Percentiles rank a stretch among this genome's conserved stretches.
Evolutionary conservation across 2,888 invertebrate genomes (phyloP).

Genomic region (Spicauda simplicius): DNA sequence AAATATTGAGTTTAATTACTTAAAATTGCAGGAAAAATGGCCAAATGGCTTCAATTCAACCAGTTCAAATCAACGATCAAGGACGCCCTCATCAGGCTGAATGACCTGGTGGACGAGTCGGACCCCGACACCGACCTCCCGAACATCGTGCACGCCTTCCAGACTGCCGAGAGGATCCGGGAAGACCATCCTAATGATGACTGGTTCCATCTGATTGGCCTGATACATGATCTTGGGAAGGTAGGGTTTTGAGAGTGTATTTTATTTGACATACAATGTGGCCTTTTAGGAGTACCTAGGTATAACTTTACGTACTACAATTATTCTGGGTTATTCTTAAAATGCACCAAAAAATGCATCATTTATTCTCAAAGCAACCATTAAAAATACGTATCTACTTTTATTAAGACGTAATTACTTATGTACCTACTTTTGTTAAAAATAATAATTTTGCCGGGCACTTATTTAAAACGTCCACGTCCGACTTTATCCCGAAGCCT

Average conservation of each 20-base stretch:
- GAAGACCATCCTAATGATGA: constrained; percentile 92
- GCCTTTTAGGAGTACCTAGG: too few relatives aligned
- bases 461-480: too few relatives aligned
- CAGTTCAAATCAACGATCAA: constrained; percentile 92
- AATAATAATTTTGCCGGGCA: too few relatives aligned
- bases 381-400: too few relatives aligned
- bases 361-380: too few relatives aligned
- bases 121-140: constrained; percentile 97
- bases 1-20: too few relatives aligned
- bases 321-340: too few relatives aligned
- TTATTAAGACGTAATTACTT: too few relatives aligned
- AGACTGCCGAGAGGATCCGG: constrained; percentile 97
- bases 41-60: constrained; percentile 93
- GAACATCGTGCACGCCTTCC: constrained; percentile 97
- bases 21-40: constrained; percentile 44
- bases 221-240: constrained; percentile 98
- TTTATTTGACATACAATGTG: constrained; percentile 48
- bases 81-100: constrained; percentile 93
- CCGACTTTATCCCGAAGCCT: too few relatives aligned
- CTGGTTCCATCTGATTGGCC: constrained; percentile 97
- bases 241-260: constrained; percentile 65
- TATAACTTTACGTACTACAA: too few relatives aligned
- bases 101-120: constrained; percentile 96
- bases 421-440: too few relatives aligned
- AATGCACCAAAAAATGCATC: too few relatives aligned